Evolutionary conservation across 1,140 invertebrate genomes (phyloP), one percentile per base, ranked within the genome.

Genomic region (Eumaeus atala): DNA sequence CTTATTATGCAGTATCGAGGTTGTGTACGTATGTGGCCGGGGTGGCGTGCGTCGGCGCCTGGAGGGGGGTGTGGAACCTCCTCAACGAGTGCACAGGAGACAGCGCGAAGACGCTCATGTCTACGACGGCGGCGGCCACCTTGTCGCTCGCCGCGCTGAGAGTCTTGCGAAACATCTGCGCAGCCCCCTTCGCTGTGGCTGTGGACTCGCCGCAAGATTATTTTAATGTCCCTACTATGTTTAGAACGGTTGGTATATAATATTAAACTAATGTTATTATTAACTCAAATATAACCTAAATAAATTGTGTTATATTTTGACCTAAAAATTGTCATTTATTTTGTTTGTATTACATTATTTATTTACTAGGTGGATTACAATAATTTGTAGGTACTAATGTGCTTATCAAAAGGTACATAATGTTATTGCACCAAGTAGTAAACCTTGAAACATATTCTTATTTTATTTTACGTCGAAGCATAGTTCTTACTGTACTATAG

Each of bases 161-260:
- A 11, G 91, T 91, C 0, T 71, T 96, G 12, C 89, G 94, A 57
- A 96, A 96, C 72, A 90, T 96, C 6, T 91, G 92, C n/a, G 93
- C 95, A 11, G 92, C 94, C 0, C 95, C 95, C 0, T 94, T 95
- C 70, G 90, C 92, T 4, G 89, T 96, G 1, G 91, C 90, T 28
- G 90, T 92, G 33, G 95, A 96, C 69, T 87, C 91, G 38, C 91
- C 90, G 42, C 87, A 90, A 42, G 92, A 92, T 52, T 96, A 95
- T 84, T 96, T 96, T 72, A 90, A 92, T 49, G 92, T 96, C 48
- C 92, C 93, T 3, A 96, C 94, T 16, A 93, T 95, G 91, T 96
- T 95, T 75, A 90, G 93, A 58, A 84, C 81, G 78, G 82, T 86
- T 67, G 59, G 77, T 83, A 67, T 28, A 28, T 28, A n/a, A n/a